Evolutionary conservation across 2,888 invertebrate genomes (phyloP), one percentile per base, ranked within the genome.

Genomic region (Papilio protenor): DNA sequence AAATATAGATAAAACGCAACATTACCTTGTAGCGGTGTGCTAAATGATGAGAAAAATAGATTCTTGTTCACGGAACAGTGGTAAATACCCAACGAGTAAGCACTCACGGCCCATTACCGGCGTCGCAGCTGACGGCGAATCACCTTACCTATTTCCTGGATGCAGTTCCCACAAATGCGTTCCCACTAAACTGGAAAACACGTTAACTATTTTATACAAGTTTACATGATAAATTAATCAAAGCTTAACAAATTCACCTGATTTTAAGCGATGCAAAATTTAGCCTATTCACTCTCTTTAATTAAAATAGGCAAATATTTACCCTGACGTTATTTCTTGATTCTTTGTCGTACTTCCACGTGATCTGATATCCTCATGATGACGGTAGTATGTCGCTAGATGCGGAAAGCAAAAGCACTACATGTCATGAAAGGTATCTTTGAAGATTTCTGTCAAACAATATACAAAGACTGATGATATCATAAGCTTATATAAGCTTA

Each of bases 111-210:
- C 73, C 77, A 77, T 77, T 77, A 77, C 73, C 47, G 57, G 57
- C 59, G 72, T 71, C 77, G 45, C 77, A 77, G 77, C 77, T 77
- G 77, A 69, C 73, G 57, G 66, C 40, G 77, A 77, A 77, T 77
- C 77, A 77, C 73, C 69, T 77, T 77, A 77, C 77, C 69, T 66
- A 77, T 72, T 77, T 73, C 64, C 64, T 55, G 52, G 66, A 73
- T 73, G 73, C 73, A 77, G 61, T 76, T 77, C 45, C 64, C 73
- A 64, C 73, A 73, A 66, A 77, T 73, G 72, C 77, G 45, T 55
- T 77, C 55, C 66, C 55, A 73, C 23, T 77, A 66, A 77, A 73
- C 77, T 59, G 57, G 52, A 76, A 76, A 76, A 72, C 61, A 40
- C 66, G 2, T 23, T 59, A 59, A 66, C 11, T 66, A 11, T 18